Base-by-base conservation (phyloP, 2,888 invertebrate species). In the Drosophila demipolita region DNA sequence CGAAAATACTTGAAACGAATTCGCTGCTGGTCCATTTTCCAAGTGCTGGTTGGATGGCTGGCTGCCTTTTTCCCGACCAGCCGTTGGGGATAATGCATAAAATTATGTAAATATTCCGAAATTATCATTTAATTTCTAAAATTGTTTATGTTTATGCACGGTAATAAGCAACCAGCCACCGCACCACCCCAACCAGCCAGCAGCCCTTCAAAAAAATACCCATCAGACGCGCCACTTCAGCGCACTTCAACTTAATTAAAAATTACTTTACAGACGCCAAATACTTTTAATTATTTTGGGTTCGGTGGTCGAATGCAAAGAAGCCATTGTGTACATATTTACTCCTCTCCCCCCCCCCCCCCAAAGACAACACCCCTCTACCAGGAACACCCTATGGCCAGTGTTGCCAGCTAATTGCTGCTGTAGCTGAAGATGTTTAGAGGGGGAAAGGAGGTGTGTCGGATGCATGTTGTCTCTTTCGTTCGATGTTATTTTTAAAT, bases 221-320 rank as follows among this genome's bases (percentile, higher is more conserved):
- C 72, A 78, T 68, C 75, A 75, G 61, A 49, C 35, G 61, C 52
- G 54, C 62, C 49, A 75, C 76, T 87, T 83, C 64, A 75, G 58
- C 82, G 83, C 82, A 86, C 87, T 87, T 87, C 88, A 88, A 87
- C 87, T 86, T 87, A 87, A 87, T 87, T 87, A 88, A 87, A 87
- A 87, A 87, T 87, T 87, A 87, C 87, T 86, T 88, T 87, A 88
- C 88, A 86, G 87, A 83, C 86, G 84, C 88, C 84, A 87, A 87
- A 88, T 83, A 86, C 87, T 87, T 87, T 88, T 88, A 87, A 87
- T 87, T 87, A 87, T 87, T 88, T 87, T 86, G 85, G 87, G 87
- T 85, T 87, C 85, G 81, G 84, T 75, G 87, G 87, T 82, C 82
- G 82, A 87, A 87, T 84, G 87, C 75, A 82, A 80, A 77, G 85